Evolutionary conservation across 2,888 invertebrate genomes (phyloP).

Genomic region (Drosophila parthenogenetica): DNA sequence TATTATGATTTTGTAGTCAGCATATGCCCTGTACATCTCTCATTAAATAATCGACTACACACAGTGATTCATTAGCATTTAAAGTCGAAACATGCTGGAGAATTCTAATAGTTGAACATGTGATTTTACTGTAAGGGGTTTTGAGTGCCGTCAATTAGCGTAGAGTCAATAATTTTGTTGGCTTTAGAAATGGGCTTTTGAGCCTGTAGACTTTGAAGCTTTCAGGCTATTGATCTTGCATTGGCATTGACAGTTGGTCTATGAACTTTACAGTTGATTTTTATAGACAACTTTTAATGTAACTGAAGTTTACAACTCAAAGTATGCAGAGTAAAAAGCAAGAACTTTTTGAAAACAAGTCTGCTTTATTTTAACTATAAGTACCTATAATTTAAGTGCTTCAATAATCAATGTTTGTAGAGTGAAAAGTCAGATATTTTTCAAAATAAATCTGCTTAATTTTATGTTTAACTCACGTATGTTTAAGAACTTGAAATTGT

Average conservation of each 20-base stretch:
- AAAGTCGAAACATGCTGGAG: not conserved
- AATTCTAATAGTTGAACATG: not conserved
- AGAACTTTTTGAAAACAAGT: no score
- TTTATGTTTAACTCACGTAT: no score
- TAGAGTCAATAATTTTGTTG: constrained; percentile 19
- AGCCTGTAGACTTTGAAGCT: not conserved
- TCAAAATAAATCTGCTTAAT: no score
- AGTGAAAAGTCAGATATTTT: no score
- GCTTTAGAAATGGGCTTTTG: not conserved
- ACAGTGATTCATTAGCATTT: not conserved
- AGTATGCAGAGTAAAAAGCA: no score
- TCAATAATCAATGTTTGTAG: no score
- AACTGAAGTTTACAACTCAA: no score
- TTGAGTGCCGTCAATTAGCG: constrained; percentile 19
- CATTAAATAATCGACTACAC: not conserved
- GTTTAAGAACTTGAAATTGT: no score
- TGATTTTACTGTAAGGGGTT: not conserved
- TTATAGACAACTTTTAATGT: no score
- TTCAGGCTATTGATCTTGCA: constrained; percentile 1
- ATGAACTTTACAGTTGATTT: constrained; percentile 3
- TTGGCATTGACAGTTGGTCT: not conserved
- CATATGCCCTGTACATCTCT: constrained; percentile 18
- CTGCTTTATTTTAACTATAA: no score
- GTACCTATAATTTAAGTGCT: no score
- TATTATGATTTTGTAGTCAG: constrained; percentile 33